These are phyloP conservation scores for Eupithecia pulchellata DNA, from an alignment of 2,888 invertebrate species.

Conservation along the genomic window DNA sequence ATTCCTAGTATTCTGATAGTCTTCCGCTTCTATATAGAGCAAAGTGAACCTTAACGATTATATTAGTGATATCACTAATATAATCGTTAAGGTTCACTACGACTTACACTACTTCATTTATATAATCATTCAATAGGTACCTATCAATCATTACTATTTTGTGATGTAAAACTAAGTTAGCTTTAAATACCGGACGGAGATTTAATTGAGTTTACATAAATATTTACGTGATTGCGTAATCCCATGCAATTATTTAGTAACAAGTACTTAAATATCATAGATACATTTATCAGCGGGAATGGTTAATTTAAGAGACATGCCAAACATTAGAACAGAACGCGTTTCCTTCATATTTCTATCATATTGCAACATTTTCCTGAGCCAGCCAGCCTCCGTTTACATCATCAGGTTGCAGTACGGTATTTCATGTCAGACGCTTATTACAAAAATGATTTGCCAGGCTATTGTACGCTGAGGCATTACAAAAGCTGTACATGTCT, in stretches of 20 bases:
- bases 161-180: background rate
- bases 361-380: constrained; percentile 38
- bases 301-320: constrained; percentile 41
- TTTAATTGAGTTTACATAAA: background rate
- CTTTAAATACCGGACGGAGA: background rate
- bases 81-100: background rate
- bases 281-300: constrained; percentile 39
- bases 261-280: constrained; percentile 22
- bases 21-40: too few relatives aligned
- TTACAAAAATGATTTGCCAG: constrained; percentile 25
- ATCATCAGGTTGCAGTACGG: constrained; percentile 21
- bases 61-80: too few relatives aligned
- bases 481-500: background rate
- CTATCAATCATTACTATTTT: background rate
- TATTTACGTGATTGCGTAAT: background rate
- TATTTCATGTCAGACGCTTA: constrained; percentile 28
- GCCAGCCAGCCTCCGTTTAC: constrained; percentile 19
- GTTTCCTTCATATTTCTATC: constrained; percentile 61
- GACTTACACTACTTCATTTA: background rate
- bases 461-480: constrained; percentile 2
- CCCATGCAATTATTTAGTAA: constrained; percentile 17
- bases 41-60: too few relatives aligned
- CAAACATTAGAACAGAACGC: constrained; percentile 41
- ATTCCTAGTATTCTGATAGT: too few relatives aligned
- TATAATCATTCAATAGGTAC: background rate